Evolutionary conservation across 2,113 vertebrate species (phyloP), one percentile per base, ranked within the genome.

Genomic region (Channa maculata): DNA sequence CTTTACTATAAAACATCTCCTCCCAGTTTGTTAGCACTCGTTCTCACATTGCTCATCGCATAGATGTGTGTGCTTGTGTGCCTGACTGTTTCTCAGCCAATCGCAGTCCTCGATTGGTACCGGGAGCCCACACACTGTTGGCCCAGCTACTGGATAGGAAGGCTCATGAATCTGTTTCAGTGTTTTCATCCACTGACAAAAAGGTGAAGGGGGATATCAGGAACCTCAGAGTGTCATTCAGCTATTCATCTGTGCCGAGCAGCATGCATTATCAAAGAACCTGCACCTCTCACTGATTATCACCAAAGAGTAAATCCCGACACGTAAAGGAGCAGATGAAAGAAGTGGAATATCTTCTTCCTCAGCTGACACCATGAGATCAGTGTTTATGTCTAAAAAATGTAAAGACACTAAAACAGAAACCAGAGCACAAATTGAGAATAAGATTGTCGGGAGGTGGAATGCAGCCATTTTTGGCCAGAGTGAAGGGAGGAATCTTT

Each of bases 101-200:
- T 85, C 48, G 37, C 49, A 44, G 43, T 51, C 71, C 57, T 79
- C 41, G 1, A 34, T 38, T 15, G 51, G 67, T 86, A 80, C 75
- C 89, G 78, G 71, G 77, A 34, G 3, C 62, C 79, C 86, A 79
- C 82, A 63, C 45, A 8, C 58, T 37, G 50, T 88, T 57, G 45
- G 65, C 76, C 44, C 65, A 82, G 65, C 73, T 48, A 63, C 65
- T 67, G 77, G 66, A 80, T 65, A 45, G 51, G 24, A 52, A 69
- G 45, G 71, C 80, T 86, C 75, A 82, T 77, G 74, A 75, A 84
- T 91, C 77, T 79, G 79, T 84, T 83, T 88, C 75, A 82, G 73
- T 76, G 55, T 82, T 74, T 83, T 65, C 43, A 75, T 89, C 73
- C 60, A 8, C 51, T 66, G 65, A 87, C 44, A 71, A 68, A 83